phyloP scores from a whole-genome alignment of 2,888 invertebrate genomes.

The Digitonthophagus gazella region DNA sequence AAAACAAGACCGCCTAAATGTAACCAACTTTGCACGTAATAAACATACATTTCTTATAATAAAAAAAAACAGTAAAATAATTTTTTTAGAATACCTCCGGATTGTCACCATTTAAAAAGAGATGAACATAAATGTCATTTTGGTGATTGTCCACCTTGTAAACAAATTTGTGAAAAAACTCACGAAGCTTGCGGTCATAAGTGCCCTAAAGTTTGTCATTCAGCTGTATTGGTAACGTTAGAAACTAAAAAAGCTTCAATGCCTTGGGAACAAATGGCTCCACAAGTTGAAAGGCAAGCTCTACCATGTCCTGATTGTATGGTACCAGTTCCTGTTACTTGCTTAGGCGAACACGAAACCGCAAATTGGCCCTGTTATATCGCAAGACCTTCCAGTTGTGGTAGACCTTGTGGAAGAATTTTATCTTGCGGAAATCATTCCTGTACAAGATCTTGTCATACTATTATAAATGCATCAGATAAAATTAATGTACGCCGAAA shows the following conservation, averaged over 20 bases:
- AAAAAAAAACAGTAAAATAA: neutral
- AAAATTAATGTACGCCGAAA: slow-evolving; percentile 36
- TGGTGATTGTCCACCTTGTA: slow-evolving; percentile 80
- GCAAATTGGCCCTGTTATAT: slow-evolving; percentile 67
- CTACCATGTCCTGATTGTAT: slow-evolving; percentile 72
- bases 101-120: slow-evolving; percentile 78
- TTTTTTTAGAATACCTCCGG: slow-evolving; percentile 62
- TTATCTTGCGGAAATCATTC: slow-evolving; percentile 77
- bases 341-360: slow-evolving; percentile 71
- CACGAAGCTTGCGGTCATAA: slow-evolving; percentile 62
- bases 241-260: slow-evolving; percentile 59
- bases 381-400: slow-evolving; percentile 74
- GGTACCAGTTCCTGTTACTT: slow-evolving; percentile 67
- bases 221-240: slow-evolving; percentile 64
- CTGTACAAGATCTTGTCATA: slow-evolving; percentile 73
- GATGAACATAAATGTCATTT: slow-evolving; percentile 79
- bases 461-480: slow-evolving; percentile 53
- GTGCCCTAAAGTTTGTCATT: slow-evolving; percentile 75
- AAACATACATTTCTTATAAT: slow-evolving; percentile 19
- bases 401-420: slow-evolving; percentile 69
- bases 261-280: slow-evolving; percentile 61
- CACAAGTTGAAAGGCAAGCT: slow-evolving; percentile 52
- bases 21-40: slow-evolving; percentile 66
- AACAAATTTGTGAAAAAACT: slow-evolving; percentile 66
- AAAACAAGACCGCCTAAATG: slow-evolving; percentile 80